phyloP scores from a whole-genome alignment of 1,140 invertebrate genomes.

The Drosophila burlai region DNA sequence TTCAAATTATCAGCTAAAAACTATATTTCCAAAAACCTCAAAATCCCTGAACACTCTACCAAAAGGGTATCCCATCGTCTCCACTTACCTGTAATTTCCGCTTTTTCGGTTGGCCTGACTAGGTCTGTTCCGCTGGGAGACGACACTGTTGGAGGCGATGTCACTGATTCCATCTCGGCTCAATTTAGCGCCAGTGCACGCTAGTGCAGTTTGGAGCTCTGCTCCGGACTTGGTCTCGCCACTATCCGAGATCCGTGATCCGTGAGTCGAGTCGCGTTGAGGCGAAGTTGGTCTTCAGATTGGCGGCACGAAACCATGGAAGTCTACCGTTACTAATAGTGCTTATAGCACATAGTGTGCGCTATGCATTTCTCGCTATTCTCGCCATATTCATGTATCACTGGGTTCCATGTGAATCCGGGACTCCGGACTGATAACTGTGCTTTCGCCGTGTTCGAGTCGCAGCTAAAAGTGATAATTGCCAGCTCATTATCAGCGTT shows the following conservation, averaged over 20 bases:
- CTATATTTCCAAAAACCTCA: too few relatives aligned
- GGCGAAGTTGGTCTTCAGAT: constrained; percentile 44
- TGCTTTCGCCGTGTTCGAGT: constrained; percentile 57
- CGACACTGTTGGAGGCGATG: constrained; percentile 54
- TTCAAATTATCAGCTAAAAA: not conserved
- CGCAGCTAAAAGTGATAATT: constrained; percentile 75
- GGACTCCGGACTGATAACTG: constrained; percentile 55
- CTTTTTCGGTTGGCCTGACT: constrained; percentile 15
- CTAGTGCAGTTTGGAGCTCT: constrained; percentile 37
- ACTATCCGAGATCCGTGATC: constrained; percentile 32
- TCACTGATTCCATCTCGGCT: constrained; percentile 60
- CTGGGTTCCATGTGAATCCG: constrained; percentile 56
- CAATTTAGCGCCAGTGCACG: constrained; percentile 67
- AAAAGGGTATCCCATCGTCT: not conserved
- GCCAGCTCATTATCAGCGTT: constrained; percentile 72
- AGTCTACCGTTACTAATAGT: constrained; percentile 64
- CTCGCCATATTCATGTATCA: constrained; percentile 40
- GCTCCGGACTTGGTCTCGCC: constrained; percentile 3
- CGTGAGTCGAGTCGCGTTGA: constrained; percentile 30
- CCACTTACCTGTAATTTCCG: not conserved
- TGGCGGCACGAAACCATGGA: constrained; percentile 62
- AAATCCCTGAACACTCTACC: accelerated
- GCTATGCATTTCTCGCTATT: constrained; percentile 37
- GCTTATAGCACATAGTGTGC: constrained; percentile 38
- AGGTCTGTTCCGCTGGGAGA: constrained; percentile 51